phyloP scores from a whole-genome alignment of 1,140 invertebrate species.

The Bombyx mandarina region DNA sequence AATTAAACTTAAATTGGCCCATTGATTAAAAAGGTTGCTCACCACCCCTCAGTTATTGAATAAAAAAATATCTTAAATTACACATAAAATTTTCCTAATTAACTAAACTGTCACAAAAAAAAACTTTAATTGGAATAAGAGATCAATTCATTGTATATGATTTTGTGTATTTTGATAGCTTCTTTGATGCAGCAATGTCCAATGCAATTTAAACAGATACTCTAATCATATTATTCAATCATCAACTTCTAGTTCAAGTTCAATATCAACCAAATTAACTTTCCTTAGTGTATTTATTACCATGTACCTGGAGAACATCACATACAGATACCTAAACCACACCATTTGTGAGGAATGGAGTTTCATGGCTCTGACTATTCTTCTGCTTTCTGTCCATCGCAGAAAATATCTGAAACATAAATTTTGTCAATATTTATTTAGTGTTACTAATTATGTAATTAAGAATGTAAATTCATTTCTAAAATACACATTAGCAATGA shows the following conservation, averaged over 20 bases:
- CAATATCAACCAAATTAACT: constrained; percentile 79
- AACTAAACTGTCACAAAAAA: too few relatives aligned
- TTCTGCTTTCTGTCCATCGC: constrained; percentile 69
- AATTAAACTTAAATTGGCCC: too few relatives aligned
- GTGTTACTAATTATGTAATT: neutral
- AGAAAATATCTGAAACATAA: constrained; percentile 72
- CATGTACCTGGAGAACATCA: constrained; percentile 92
- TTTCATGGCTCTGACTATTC: constrained; percentile 83
- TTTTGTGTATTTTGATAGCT: too few relatives aligned
- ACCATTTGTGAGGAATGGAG: constrained; percentile 90
- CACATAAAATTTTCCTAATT: too few relatives aligned
- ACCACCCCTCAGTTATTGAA: too few relatives aligned
- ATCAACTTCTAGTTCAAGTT: constrained; percentile 82
- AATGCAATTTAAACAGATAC: neutral
- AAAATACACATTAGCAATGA: neutral
- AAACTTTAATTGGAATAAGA: too few relatives aligned
- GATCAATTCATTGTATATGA: too few relatives aligned
- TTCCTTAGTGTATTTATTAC: constrained; percentile 88
- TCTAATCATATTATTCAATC: constrained; percentile 49
- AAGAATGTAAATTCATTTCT: neutral
- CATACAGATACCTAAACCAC: constrained; percentile 93
- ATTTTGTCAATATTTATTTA: constrained; percentile 6
- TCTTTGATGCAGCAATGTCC: too few relatives aligned
- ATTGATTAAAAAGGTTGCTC: too few relatives aligned
- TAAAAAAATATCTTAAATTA: too few relatives aligned